phyloP scores from a whole-genome alignment of 2,797 vertebrate genomes.

The Eulemur coronatus region DNA sequence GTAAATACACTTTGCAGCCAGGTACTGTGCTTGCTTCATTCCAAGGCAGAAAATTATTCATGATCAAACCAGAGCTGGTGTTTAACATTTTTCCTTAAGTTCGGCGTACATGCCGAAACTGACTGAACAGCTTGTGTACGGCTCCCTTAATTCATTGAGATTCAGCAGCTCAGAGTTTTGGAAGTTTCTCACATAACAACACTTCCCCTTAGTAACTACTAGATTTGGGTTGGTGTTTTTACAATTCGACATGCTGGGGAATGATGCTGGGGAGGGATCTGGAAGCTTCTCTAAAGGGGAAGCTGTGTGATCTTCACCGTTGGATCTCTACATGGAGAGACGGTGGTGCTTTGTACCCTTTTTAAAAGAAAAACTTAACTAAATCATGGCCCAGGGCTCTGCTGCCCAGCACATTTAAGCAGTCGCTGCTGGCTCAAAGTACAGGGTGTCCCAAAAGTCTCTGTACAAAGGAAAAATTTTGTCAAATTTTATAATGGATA shows the following conservation, averaged over 20 bases:
- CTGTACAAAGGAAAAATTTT: no score
- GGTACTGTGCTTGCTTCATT: slow-evolving; percentile 59
- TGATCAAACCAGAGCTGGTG: slow-evolving; percentile 46
- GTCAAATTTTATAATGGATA: no score
- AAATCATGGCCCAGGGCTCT: neutral
- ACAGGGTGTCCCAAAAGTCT: no score
- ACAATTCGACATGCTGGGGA: neutral
- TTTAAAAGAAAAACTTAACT: neutral
- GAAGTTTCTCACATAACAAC: slow-evolving; percentile 42
- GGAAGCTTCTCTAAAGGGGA: neutral
- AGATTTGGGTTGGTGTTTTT: slow-evolving; percentile 44
- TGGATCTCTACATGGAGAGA: neutral
- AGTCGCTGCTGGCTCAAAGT: neutral
- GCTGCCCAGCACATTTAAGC: neutral
- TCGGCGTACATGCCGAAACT: slow-evolving; percentile 68
- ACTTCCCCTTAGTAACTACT: slow-evolving; percentile 23
- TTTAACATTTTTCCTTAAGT: slow-evolving; percentile 57
- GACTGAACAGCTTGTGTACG: slow-evolving; percentile 48
- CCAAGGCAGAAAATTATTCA: slow-evolving; percentile 62
- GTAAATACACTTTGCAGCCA: slow-evolving; percentile 26
- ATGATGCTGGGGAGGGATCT: neutral
- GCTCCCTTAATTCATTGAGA: slow-evolving; percentile 67
- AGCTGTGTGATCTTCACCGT: neutral
- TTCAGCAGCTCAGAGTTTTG: slow-evolving; percentile 25
- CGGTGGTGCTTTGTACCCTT: neutral